Percentiles rank a stretch among this genome's conserved stretches.
Evolutionary conservation across 1,140 invertebrate species (phyloP).

Genomic region (Pogonus chalceus): DNA sequence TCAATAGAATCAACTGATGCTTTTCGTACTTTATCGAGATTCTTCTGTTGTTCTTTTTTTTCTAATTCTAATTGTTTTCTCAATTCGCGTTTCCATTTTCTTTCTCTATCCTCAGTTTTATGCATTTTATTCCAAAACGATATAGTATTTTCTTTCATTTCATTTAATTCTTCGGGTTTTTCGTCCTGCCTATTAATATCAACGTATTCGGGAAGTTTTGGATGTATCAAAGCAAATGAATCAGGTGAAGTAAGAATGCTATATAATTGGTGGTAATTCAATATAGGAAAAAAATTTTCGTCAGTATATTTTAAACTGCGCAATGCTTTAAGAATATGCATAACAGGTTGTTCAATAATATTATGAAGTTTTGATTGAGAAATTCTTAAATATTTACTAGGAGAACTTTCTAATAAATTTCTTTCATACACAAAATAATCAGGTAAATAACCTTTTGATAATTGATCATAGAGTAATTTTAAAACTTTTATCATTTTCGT

Average conservation of each 20-base stretch:
- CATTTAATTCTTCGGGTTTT: conserved; percentile 28
- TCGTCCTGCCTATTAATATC: conserved; percentile 18
- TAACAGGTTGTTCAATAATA: conserved; percentile 56
- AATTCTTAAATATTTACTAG: conserved; percentile 47
- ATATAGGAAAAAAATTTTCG: conserved; percentile 51
- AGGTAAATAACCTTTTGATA: conserved; percentile 48
- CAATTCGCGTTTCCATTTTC: conserved; percentile 36
- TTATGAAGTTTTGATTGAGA: conserved; percentile 55
- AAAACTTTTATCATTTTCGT: conserved; percentile 53
- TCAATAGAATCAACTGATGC: conserved; percentile 30
- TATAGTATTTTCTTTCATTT: conserved; percentile 23
- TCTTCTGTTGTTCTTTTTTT: conserved; percentile 31
- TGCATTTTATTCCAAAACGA: conserved; percentile 39
- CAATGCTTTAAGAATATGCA: conserved; percentile 54
- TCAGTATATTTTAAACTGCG: conserved; percentile 51
- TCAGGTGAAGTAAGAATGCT: conserved; percentile 45
- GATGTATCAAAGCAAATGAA: conserved; percentile 40
- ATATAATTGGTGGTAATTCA: conserved; percentile 51
- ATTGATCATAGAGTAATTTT: conserved; percentile 34
- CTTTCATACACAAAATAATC: conserved; percentile 63
- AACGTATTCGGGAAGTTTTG: conserved; percentile 29
- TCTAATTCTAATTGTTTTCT: conserved; percentile 35
- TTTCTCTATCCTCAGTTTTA: conserved; percentile 25
- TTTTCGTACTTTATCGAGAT: conserved; percentile 17
- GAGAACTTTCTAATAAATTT: conserved; percentile 61